phyloP scores from a whole-genome alignment of 2,888 invertebrate species.

The Eustalomyia histrio region DNA sequence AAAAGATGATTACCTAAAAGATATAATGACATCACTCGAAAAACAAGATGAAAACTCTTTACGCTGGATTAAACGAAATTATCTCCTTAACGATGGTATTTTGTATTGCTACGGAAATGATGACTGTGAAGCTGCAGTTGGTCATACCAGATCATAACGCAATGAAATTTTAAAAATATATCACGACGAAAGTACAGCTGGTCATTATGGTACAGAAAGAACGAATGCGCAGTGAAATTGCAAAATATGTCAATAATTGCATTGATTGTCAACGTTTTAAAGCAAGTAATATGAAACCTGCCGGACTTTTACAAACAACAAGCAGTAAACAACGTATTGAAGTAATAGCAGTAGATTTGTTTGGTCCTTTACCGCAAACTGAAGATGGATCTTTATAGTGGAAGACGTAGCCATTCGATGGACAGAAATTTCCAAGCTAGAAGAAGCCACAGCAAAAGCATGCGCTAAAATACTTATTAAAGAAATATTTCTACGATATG shows the following conservation, averaged over 20 bases:
- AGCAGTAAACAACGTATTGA: conserved; percentile 54
- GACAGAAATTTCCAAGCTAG: conserved; percentile 71
- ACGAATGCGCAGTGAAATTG: conserved; percentile 55
- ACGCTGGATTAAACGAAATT: not conserved
- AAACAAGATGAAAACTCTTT: conserved; percentile 8
- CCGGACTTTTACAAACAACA: too few relatives aligned
- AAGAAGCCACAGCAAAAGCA: conserved; percentile 69
- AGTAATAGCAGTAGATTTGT: conserved; percentile 57
- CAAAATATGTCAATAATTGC: conserved; percentile 31
- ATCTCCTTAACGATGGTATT: conserved; percentile 3
- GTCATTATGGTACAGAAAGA: conserved; percentile 46
- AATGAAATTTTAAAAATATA: conserved; percentile 3
- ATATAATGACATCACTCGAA: conserved; percentile 20
- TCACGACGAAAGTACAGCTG: not conserved
- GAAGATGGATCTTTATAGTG: conserved; percentile 69
- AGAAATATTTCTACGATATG: too few relatives aligned
- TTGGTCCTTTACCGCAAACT: conserved; percentile 56
- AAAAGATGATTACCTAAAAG: conserved; percentile 31
- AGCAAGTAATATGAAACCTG: too few relatives aligned
- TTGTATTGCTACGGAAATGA: not conserved
- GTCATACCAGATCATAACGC: conserved; percentile 17
- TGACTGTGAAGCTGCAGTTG: too few relatives aligned
- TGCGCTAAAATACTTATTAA: too few relatives aligned
- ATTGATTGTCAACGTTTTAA: too few relatives aligned
- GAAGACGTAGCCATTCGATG: conserved; percentile 68